A percentile compares a stretch with the other conserved stretches of the same genome.
Conservation (phyloP, 1,140 invertebrate species). For the Hylyphantes graminicola region DNA sequence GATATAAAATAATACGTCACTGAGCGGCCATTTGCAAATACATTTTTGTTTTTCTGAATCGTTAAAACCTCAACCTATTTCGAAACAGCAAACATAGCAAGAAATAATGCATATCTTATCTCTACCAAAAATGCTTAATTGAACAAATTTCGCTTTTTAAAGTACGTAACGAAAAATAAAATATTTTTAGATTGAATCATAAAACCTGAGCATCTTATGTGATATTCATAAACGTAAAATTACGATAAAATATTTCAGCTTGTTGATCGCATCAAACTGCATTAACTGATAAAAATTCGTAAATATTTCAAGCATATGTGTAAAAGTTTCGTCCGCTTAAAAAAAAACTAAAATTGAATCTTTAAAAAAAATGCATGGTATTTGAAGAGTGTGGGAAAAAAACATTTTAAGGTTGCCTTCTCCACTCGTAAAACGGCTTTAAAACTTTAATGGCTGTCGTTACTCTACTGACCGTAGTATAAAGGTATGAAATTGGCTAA, state of each 20-base stretch:
- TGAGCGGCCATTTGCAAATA: too few relatives aligned
- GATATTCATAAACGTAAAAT: too few relatives aligned
- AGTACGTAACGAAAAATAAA: too few relatives aligned
- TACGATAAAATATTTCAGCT: neutral
- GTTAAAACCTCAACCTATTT: too few relatives aligned
- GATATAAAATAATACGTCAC: too few relatives aligned
- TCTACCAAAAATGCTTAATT: too few relatives aligned
- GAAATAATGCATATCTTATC: too few relatives aligned
- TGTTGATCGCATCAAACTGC: slow-evolving; percentile 13
- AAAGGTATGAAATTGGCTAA: slow-evolving; percentile 9
- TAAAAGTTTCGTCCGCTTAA: slow-evolving; percentile 1
- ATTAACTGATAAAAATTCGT: slow-evolving; percentile 20
- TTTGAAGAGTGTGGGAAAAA: neutral
- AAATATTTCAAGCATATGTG: neutral
- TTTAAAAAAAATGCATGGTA: neutral
- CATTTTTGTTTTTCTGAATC: too few relatives aligned
- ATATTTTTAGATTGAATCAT: too few relatives aligned
- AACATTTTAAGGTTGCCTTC: slow-evolving; percentile 5
- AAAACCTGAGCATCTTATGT: too few relatives aligned
- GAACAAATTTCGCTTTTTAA: too few relatives aligned
- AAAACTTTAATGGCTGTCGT: slow-evolving; percentile 40
- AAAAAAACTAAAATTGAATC: neutral
- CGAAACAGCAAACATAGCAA: too few relatives aligned
- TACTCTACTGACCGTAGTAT: slow-evolving; percentile 15
- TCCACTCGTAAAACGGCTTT: slow-evolving; percentile 36